Base-by-base conservation (phyloP, 2,888 invertebrate species). In the Noctua janthina region DNA sequence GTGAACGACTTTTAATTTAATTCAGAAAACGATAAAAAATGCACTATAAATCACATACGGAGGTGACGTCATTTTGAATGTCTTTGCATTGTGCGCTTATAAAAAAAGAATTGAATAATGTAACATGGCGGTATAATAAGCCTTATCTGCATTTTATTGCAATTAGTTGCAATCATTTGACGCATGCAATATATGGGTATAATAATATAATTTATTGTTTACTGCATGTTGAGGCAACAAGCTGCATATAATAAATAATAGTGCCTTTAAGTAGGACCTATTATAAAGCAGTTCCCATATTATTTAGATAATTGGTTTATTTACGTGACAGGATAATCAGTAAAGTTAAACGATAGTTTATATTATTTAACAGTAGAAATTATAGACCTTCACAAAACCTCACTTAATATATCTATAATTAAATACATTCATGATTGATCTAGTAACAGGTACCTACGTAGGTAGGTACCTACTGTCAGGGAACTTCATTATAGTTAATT, bases 141-240 rank as follows among this genome's bases (percentile, higher is more conserved):
- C 15, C 23, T 35, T 54, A 86, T 86, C 82, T 82, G 76, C 82
- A 84, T 84, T 62, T 86, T 84, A 78, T 82, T 72, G 68, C 83
- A 84, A 86, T 84, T 86, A 86, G 71, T 54, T 82, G 77, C 51
- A 64, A 76, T 85, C 43, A 75, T 81, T 74, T 74, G 64, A 68
- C 49, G 73, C 69, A 74, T 68, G 51, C 69, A 13, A 10, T 76
- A 51, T 39, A 62, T 49, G 69, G 62, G 6, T 20, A 46, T 64
- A 29, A 29, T 29, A 29, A 29, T 29, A 29, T 29, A 64, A 82
- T 64, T 69, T 72, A 79, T 79, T 49, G 54, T 56, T 69, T 72
- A 73, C 15, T 62, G 29, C 35, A 17, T 23, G 73, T 17, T 23
- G 23, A 64, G 62, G 46, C 2, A 70, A 74, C 17, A 10, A 6